Conservation (phyloP, 1,140 invertebrate genomes). For the Thaumatotibia leucotreta region DNA sequence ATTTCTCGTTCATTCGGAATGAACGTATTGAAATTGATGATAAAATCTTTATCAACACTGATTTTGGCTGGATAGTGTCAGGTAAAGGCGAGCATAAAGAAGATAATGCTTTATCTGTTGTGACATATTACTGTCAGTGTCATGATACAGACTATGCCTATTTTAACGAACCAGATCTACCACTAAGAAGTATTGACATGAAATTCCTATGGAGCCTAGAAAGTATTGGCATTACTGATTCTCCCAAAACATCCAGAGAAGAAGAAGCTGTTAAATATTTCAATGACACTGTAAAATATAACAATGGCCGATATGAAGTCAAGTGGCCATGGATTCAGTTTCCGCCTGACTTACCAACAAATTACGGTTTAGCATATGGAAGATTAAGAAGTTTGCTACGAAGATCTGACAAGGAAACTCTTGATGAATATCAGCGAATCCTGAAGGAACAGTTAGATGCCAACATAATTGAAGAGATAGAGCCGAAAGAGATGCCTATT, state of each 20-base stretch:
- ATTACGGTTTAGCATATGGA: constrained; percentile 14
- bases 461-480: not conserved
- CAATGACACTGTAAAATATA: constrained; percentile 5
- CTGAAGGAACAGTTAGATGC: constrained; percentile 4
- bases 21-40: not conserved
- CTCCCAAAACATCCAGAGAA: constrained; percentile 8
- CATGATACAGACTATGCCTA: not conserved
- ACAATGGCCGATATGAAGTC: constrained; percentile 4
- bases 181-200: not conserved
- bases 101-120: not conserved
- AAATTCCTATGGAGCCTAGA: constrained; percentile 11
- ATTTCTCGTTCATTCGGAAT: constrained; percentile 5
- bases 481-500: not conserved
- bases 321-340: constrained; percentile 18
- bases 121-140: constrained; percentile 5
- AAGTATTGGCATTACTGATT: constrained; percentile 16
- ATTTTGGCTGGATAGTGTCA: constrained; percentile 14
- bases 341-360: constrained; percentile 3
- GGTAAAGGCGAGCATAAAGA: not conserved
- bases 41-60: constrained; percentile 5
- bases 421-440: not conserved
- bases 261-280: constrained; percentile 15
- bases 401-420: constrained; percentile 3
- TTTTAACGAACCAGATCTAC: constrained; percentile 5
- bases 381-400: not conserved